Evolutionary conservation across 2,888 invertebrate species (phyloP).

Genomic region (Dasysyrphus albostriatus): DNA sequence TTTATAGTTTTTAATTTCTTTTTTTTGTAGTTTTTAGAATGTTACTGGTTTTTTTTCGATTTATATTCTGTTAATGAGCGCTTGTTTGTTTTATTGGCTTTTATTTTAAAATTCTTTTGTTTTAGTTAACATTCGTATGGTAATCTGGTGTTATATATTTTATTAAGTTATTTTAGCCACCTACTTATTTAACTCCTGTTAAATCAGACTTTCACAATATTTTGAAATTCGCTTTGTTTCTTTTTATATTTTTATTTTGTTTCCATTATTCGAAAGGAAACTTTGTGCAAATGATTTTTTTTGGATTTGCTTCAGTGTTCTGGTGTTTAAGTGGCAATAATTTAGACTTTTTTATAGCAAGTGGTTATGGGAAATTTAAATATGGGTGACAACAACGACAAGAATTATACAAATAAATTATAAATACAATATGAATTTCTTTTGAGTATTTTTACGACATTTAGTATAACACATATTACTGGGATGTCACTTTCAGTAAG

Average conservation of each 20-base stretch:
- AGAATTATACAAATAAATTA: constrained; percentile 6
- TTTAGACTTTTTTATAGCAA: constrained; percentile 14
- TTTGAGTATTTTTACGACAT: background rate
- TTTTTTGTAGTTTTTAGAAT: background rate
- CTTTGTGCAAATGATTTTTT: constrained; percentile 3
- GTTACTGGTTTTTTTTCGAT: background rate
- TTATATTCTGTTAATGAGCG: background rate
- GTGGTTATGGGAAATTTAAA: background rate
- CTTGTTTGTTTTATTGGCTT: background rate
- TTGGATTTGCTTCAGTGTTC: background rate
- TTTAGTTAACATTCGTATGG: background rate
- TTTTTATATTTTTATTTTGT: too few relatives aligned
- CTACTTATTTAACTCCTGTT: background rate
- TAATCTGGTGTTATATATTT: background rate
- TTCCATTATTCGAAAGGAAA: background rate
- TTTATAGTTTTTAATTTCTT: background rate
- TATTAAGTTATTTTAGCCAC: background rate
- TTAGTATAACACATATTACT: constrained; percentile 4
- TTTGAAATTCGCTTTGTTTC: background rate
- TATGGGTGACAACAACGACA: constrained; percentile 6
- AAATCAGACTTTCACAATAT: constrained; percentile 20
- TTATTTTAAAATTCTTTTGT: background rate
- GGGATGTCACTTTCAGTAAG: background rate
- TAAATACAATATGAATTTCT: background rate
- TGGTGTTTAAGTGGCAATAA: constrained; percentile 1